These are phyloP conservation scores for Dicentrarchus labrax DNA, from an alignment of 2,113 vertebrate genomes.

Conservation along the genomic window DNA sequence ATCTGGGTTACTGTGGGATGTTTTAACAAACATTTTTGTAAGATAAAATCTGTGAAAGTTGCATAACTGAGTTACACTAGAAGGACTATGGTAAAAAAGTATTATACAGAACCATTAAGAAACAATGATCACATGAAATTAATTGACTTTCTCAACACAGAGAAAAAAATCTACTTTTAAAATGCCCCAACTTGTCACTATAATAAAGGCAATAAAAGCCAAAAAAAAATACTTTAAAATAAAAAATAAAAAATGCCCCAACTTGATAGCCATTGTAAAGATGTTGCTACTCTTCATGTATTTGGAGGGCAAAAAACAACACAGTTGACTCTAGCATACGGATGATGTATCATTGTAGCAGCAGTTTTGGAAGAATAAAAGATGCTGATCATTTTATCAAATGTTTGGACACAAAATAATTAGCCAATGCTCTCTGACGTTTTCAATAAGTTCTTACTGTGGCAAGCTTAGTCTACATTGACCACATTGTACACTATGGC, in stretches of 20 bases:
- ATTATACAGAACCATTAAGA: background rate
- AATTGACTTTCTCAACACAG: background rate
- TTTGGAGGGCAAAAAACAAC: background rate
- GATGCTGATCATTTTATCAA: constrained; percentile 1
- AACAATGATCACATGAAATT: background rate
- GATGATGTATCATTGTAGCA: background rate
- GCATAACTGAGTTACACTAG: background rate
- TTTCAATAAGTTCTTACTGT: background rate
- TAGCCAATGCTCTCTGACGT: background rate
- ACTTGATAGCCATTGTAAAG: background rate
- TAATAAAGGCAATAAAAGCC: too few relatives aligned
- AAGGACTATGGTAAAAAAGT: background rate
- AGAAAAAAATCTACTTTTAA: background rate
- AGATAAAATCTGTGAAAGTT: too few relatives aligned
- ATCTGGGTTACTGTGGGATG: too few relatives aligned
- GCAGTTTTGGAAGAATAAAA: background rate
- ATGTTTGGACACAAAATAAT: constrained; percentile 10
- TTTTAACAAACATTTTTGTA: constrained; percentile 7
- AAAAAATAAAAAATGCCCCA: background rate
- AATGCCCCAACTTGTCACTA: too few relatives aligned
- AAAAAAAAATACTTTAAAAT: too few relatives aligned
- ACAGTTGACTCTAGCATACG: background rate
- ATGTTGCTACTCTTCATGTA: background rate
- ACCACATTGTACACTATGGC: background rate
- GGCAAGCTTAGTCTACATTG: background rate